Conservation (phyloP, 2,888 invertebrate genomes). For the Lypha dubia region DNA sequence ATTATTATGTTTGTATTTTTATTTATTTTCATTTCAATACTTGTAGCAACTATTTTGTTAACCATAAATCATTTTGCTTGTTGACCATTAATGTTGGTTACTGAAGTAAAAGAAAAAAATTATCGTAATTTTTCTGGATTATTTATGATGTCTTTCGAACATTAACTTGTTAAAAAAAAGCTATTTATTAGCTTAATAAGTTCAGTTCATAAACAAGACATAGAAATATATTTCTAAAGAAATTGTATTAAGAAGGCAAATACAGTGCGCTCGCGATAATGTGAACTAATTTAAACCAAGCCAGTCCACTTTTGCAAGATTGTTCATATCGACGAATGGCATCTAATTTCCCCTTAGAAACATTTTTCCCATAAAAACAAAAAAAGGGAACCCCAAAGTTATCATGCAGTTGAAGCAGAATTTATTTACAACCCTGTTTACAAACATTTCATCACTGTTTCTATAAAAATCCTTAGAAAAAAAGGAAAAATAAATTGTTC, state of each 20-base stretch:
- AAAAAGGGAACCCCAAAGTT: too few species aligned
- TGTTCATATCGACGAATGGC: too few species aligned
- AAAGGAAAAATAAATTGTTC: too few species aligned
- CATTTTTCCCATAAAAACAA: too few species aligned
- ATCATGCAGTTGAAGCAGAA: too few species aligned
- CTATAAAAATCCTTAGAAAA: too few species aligned
- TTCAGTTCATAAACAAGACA: not conserved
- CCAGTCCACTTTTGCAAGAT: too few species aligned
- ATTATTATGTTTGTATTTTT: not conserved
- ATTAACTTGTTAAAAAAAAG: not conserved
- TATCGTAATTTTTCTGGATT: not conserved
- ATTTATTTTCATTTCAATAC: not conserved
- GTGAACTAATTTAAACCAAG: too few species aligned
- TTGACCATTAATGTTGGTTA: not conserved
- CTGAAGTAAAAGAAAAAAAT: not conserved
- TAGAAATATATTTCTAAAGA: not conserved
- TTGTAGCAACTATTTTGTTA: not conserved
- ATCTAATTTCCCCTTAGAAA: too few species aligned
- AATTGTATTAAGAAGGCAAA: not conserved
- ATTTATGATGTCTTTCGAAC: not conserved
- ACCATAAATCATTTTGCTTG: conserved; percentile 11
- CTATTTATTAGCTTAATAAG: not conserved
- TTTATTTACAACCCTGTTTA: too few species aligned
- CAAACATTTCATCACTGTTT: too few species aligned
- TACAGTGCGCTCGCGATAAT: too few species aligned